These are phyloP conservation scores for Sphenodon punctatus DNA, from an alignment of 2,797 vertebrate genomes.

Conservation along the genomic window DNA sequence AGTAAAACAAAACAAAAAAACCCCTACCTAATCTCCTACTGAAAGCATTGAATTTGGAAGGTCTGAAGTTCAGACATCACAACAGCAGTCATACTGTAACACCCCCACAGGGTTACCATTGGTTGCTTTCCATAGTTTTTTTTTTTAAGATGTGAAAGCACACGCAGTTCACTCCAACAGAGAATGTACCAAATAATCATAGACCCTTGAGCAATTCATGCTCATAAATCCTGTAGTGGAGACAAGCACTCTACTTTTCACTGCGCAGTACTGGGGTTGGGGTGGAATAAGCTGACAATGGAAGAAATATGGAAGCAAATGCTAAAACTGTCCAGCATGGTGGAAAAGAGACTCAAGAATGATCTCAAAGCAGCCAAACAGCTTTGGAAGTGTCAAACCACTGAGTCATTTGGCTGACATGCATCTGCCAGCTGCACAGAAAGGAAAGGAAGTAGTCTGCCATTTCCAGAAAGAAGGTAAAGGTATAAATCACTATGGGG, in stretches of 20 bases:
- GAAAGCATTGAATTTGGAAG: too few relatives aligned
- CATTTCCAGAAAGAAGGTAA: not conserved
- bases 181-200: not conserved
- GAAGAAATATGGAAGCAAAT: slow-evolving; percentile 33
- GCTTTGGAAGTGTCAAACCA: not conserved
- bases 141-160: too few relatives aligned
- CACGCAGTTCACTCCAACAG: fast-evolving
- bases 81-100: too few relatives aligned
- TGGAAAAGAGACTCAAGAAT: not conserved
- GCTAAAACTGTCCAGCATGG: slow-evolving; percentile 42
- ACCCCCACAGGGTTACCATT: not conserved
- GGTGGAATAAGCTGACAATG: slow-evolving; percentile 16
- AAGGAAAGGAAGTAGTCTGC: not conserved
- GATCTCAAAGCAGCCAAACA: not conserved
- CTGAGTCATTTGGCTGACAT: not conserved
- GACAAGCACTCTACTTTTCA: not conserved
- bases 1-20: not conserved
- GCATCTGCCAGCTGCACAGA: not conserved
- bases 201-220: not conserved
- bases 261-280: not conserved
- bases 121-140: too few relatives aligned
- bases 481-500: not conserved
- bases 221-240: not conserved
- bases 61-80: too few relatives aligned
- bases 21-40: not conserved